Conservation (phyloP, 2,797 vertebrate genomes). For the Malurus leucopterus region DNA sequence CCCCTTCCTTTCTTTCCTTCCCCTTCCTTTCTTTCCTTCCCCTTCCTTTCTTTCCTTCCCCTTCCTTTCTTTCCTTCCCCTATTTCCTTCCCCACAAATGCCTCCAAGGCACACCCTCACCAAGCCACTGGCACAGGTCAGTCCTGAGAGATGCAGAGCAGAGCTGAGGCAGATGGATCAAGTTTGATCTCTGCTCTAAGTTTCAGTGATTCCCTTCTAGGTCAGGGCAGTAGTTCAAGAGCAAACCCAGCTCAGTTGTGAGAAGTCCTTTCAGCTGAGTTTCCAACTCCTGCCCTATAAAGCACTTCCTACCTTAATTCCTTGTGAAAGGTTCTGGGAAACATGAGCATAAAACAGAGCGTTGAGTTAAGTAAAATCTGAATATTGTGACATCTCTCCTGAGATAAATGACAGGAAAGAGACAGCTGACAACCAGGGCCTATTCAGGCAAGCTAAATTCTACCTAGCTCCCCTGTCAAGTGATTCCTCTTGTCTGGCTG, state of each 20-base stretch:
- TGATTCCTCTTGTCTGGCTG: constrained; percentile 9
- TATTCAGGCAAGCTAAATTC: constrained; percentile 47
- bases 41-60: too few relatives aligned
- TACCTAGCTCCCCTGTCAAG: constrained; percentile 22
- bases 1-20: too few relatives aligned
- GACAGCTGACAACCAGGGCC: constrained; percentile 52
- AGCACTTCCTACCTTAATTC: constrained; percentile 39
- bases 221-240: not conserved
- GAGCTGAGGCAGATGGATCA: not conserved
- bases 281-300: constrained; percentile 23
- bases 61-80: too few relatives aligned
- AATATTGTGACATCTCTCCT: constrained; percentile 56
- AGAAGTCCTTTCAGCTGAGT: not conserved
- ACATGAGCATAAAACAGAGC: constrained; percentile 38
- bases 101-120: not conserved
- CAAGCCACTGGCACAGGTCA: not conserved
- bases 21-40: too few relatives aligned
- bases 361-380: constrained; percentile 35
- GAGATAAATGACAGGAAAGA: constrained; percentile 37
- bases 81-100: not conserved
- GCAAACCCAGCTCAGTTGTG: not conserved
- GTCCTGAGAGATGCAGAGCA: not conserved
- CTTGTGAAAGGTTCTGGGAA: constrained; percentile 46
- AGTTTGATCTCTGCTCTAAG: not conserved
- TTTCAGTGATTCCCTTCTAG: not conserved